These are phyloP conservation scores for Amphipoea oculea DNA, from an alignment of 2,888 invertebrate genomes.

Conservation along the genomic window DNA sequence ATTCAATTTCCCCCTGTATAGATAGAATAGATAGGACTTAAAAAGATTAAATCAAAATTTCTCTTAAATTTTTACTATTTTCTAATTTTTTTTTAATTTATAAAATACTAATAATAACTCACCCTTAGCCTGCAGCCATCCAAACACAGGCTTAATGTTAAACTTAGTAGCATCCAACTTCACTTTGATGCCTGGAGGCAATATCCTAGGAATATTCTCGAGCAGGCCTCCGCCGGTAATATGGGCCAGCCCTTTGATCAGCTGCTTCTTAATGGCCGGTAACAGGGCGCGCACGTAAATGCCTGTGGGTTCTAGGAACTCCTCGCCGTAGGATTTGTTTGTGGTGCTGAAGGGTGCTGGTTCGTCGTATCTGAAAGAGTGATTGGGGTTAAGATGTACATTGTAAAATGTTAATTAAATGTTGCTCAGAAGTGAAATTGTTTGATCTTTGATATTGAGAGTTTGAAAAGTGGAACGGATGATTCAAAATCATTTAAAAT, in stretches of 20 bases:
- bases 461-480: too few species aligned
- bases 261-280: constrained; percentile 92
- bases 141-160: constrained; percentile 94
- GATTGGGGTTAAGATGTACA: neutral
- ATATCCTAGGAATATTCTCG: constrained; percentile 96
- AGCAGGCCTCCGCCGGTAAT: constrained; percentile 98
- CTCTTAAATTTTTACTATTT: too few species aligned
- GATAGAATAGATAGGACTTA: too few species aligned
- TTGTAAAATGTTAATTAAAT: neutral
- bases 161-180: constrained; percentile 93
- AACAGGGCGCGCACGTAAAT: constrained; percentile 95
- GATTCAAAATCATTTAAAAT: too few species aligned
- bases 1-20: too few species aligned
- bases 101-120: constrained; percentile 29
- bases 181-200: constrained; percentile 93
- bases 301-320: constrained; percentile 95
- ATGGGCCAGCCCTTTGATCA: constrained; percentile 97
- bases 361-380: constrained; percentile 78
- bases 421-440: too few species aligned
- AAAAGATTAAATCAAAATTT: too few species aligned
- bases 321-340: constrained; percentile 92
- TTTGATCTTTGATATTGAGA: too few species aligned
- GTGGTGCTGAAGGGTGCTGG: constrained; percentile 83
- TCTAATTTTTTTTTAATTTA: neutral
- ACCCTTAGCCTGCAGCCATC: constrained; percentile 96